Conservation (phyloP, 2,888 invertebrate species). For the Microctonus hyperodae region DNA sequence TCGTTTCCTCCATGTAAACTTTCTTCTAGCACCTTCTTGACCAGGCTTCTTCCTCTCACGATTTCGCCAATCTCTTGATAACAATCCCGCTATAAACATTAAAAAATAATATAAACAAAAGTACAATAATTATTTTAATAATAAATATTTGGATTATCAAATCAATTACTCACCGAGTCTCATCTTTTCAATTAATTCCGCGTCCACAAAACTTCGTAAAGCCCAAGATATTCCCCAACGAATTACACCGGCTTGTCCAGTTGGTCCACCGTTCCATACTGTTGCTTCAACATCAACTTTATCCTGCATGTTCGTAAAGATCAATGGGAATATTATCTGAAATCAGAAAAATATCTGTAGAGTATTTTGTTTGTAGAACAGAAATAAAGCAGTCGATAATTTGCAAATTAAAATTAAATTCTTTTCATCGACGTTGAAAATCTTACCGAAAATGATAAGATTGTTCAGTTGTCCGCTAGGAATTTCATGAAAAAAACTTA, state of each 20-base stretch:
- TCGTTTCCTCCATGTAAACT: constrained; percentile 92
- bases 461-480: background rate
- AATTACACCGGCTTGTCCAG: constrained; percentile 88
- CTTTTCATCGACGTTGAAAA: background rate
- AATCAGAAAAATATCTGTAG: constrained; percentile 46
- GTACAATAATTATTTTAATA: background rate
- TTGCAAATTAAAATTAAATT: background rate
- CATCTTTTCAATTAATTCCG: constrained; percentile 81
- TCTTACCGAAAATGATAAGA: constrained; percentile 19
- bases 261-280: constrained; percentile 75
- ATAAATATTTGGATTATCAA: constrained; percentile 2
- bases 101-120: constrained; percentile 32
- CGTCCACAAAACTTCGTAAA: constrained; percentile 82
- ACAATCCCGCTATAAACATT: constrained; percentile 75
- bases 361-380: background rate
- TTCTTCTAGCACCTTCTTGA: constrained; percentile 87
- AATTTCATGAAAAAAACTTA: background rate
- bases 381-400: background rate
- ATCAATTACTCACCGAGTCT: constrained; percentile 72
- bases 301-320: constrained; percentile 77
- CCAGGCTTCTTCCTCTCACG: constrained; percentile 93
- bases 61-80: constrained; percentile 74
- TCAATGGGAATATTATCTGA: constrained; percentile 83
- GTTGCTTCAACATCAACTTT: constrained; percentile 85
- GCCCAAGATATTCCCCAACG: constrained; percentile 88